Conservation (phyloP, 2,888 invertebrate genomes). For the Camponotus fellah region DNA sequence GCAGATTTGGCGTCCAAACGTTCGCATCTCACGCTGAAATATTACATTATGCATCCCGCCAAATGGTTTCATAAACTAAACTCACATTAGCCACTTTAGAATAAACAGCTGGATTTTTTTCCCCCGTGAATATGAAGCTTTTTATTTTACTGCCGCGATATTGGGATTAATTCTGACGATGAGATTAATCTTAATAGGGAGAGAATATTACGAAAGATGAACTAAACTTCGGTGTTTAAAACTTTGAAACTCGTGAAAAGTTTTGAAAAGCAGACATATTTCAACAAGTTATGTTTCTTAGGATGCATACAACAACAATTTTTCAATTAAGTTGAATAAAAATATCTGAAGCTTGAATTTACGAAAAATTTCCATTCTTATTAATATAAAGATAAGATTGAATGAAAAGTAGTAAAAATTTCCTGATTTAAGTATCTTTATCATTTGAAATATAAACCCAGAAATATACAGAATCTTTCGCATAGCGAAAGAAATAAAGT, state of each 20-base stretch:
- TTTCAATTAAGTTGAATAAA: not conserved
- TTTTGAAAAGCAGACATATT: not conserved
- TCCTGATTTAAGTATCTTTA: not conserved
- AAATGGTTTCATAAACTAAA: slow-evolving; percentile 16
- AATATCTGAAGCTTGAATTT: not conserved
- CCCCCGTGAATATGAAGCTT: not conserved
- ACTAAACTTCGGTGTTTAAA: not conserved
- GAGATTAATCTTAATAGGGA: not conserved
- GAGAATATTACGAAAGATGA: not conserved
- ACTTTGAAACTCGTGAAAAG: not conserved
- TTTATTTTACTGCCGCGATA: slow-evolving; percentile 1
- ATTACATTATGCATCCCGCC: not conserved
- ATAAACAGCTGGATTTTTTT: not conserved
- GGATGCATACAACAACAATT: not conserved
- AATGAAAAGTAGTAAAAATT: not conserved
- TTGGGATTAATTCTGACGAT: not conserved
- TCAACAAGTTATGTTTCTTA: not conserved
- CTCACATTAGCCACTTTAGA: not conserved
- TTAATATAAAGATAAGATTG: not conserved
- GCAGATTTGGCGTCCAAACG: slow-evolving; percentile 35
- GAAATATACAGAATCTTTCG: not conserved
- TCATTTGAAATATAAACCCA: not conserved
- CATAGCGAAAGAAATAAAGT: not conserved
- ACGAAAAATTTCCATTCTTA: not conserved
- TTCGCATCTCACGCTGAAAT: slow-evolving; percentile 27